Percentiles rank a stretch among this genome's conserved stretches.
Conservation (phyloP, 2,888 invertebrate genomes). For the Psococerastis gibbosa region DNA sequence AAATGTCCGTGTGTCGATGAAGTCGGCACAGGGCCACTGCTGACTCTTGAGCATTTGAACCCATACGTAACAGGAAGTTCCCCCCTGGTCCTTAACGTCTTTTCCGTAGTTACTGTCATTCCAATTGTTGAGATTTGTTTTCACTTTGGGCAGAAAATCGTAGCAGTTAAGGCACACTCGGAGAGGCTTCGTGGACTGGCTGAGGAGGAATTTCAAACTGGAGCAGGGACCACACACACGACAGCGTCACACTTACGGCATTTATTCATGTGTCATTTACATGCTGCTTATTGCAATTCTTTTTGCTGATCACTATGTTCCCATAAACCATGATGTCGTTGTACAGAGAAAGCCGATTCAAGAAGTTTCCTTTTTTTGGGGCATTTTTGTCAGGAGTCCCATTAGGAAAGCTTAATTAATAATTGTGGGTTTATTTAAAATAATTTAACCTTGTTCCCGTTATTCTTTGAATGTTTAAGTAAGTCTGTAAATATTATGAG, state of each 20-base stretch:
- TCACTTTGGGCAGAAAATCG: constrained; percentile 47
- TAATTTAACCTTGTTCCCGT: constrained; percentile 95
- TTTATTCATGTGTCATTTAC: constrained; percentile 96
- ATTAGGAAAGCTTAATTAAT: too few species aligned
- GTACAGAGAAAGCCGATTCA: too few species aligned
- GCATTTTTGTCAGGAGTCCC: too few species aligned
- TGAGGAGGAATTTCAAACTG: constrained; percentile 73
- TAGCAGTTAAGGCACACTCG: constrained; percentile 91
- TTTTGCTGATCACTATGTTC: constrained; percentile 95
- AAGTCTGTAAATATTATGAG: too few species aligned
- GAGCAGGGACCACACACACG: constrained; percentile 93
- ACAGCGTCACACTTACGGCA: constrained; percentile 98
- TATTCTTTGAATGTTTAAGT: constrained; percentile 99
- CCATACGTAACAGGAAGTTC: too few species aligned
- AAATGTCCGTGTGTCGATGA: too few species aligned
- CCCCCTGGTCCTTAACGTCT: too few species aligned
- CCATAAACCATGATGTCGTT: constrained; percentile 98
- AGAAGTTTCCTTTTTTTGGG: too few species aligned
- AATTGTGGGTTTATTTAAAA: too few species aligned
- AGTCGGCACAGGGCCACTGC: too few species aligned
- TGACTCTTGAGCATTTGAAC: too few species aligned
- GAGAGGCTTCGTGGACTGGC: constrained; percentile 85
- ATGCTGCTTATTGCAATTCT: constrained; percentile 98
- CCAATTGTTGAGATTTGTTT: constrained; percentile 31
- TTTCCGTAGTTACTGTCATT: too few species aligned